These are phyloP conservation scores for Thunnus thynnus DNA, from an alignment of 2,113 vertebrate genomes.

Conservation along the genomic window DNA sequence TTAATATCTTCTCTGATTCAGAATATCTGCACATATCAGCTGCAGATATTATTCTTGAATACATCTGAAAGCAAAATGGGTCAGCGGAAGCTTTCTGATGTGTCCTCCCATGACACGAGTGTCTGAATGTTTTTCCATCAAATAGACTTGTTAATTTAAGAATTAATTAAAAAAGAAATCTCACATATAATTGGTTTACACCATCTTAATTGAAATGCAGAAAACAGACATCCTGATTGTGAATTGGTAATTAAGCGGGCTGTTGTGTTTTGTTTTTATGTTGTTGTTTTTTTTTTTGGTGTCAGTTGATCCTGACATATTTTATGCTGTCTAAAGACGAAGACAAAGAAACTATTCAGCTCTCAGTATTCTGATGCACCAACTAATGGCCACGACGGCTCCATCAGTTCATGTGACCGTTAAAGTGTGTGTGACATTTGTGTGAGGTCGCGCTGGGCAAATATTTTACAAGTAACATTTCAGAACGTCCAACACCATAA, in stretches of 20 bases:
- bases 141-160: no score
- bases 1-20: no score
- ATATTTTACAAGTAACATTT: not conserved
- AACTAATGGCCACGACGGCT: slow-evolving; percentile 27
- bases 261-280: slow-evolving; percentile 14
- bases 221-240: no score
- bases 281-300: not conserved
- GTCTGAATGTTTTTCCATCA: no score
- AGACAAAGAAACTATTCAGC: slow-evolving; percentile 54
- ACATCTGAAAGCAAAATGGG: no score
- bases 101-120: no score
- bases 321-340: slow-evolving; percentile 13
- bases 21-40: no score
- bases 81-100: no score
- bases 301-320: slow-evolving; percentile 33
- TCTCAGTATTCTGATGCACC: slow-evolving; percentile 4
- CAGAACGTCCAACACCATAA: not conserved
- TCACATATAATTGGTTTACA: no score
- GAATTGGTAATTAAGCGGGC: not conserved
- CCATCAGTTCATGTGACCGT: slow-evolving; percentile 48
- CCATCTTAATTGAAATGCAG: no score
- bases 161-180: no score
- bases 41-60: no score
- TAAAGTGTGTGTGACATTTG: slow-evolving; percentile 15
- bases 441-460: not conserved